phyloP scores from a whole-genome alignment of 2,797 vertebrate species.

The Benthosema pterotum region DNA sequence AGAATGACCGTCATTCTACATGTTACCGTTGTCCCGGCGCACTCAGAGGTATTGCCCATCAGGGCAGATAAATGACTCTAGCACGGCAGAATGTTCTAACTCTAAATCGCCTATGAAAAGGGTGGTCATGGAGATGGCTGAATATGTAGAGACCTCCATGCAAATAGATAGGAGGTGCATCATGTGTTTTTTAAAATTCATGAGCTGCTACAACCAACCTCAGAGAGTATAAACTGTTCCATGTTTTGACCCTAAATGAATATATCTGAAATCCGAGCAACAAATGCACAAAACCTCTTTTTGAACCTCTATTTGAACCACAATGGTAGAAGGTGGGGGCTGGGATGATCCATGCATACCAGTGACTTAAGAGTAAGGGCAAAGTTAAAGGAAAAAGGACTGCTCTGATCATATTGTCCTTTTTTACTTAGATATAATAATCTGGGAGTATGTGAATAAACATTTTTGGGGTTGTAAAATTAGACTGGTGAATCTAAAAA shows the following conservation, averaged over 20 bases:
- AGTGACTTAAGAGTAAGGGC: too few relatives aligned
- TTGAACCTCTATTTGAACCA: too few relatives aligned
- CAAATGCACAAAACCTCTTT: conserved; percentile 23
- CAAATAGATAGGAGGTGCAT: conserved; percentile 21
- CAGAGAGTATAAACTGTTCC: conserved; percentile 8
- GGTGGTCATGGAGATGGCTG: conserved; percentile 40
- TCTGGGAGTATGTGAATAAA: too few relatives aligned
- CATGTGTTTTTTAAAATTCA: conserved; percentile 33
- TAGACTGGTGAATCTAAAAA: too few relatives aligned
- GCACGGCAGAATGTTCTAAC: conserved; percentile 48
- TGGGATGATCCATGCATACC: too few relatives aligned
- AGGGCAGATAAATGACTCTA: conserved; percentile 56
- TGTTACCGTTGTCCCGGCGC: conserved; percentile 38
- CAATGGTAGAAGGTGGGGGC: too few relatives aligned
- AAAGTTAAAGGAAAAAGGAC: too few relatives aligned
- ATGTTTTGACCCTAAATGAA: conserved; percentile 37
- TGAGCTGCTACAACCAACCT: conserved; percentile 13
- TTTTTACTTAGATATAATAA: too few relatives aligned
- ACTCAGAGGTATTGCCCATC: conserved; percentile 48
- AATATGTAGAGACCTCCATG: conserved; percentile 38
- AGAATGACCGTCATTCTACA: conserved; percentile 35
- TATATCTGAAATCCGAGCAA: conserved; percentile 52
- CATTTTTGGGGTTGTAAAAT: too few relatives aligned
- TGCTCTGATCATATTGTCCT: too few relatives aligned
- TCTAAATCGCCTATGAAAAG: conserved; percentile 52